Evolutionary conservation across 1,140 invertebrate genomes (phyloP).

Genomic region (Cydia amplana): DNA sequence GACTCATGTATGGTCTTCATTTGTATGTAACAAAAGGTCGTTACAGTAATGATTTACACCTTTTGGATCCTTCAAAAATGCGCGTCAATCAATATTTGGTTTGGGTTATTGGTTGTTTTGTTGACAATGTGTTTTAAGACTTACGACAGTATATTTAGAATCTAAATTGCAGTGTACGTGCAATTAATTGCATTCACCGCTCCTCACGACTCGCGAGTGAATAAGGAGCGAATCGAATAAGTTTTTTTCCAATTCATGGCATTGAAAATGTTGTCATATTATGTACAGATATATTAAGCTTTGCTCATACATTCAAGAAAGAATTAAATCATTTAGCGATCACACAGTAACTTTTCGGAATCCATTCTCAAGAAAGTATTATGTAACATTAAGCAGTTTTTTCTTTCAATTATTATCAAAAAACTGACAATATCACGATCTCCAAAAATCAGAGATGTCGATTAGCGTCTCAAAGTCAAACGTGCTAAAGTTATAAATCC

Average conservation of each 20-base stretch:
- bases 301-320: too few relatives aligned
- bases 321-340: too few relatives aligned
- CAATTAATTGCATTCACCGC: background rate
- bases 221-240: background rate
- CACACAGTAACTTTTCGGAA: too few relatives aligned
- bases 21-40: constrained; percentile 23
- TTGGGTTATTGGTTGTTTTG: background rate
- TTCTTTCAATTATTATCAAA: too few relatives aligned
- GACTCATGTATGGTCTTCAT: constrained; percentile 41
- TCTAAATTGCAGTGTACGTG: background rate
- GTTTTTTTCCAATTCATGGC: background rate
- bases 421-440: too few relatives aligned
- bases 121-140: background rate
- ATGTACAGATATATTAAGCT: too few relatives aligned
- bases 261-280: background rate
- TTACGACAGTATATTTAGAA: background rate
- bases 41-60: constrained; percentile 28
- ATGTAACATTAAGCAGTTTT: too few relatives aligned
- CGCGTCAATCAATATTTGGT: constrained; percentile 17
- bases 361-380: too few relatives aligned
- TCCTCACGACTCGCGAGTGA: background rate
- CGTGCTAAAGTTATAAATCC: too few relatives aligned
- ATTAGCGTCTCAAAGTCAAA: too few relatives aligned
- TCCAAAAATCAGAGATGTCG: too few relatives aligned
- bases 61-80: background rate